Evolutionary conservation across 1,140 invertebrate species (phyloP), one percentile per base, ranked within the genome.

Genomic region (Saccostrea echinata): DNA sequence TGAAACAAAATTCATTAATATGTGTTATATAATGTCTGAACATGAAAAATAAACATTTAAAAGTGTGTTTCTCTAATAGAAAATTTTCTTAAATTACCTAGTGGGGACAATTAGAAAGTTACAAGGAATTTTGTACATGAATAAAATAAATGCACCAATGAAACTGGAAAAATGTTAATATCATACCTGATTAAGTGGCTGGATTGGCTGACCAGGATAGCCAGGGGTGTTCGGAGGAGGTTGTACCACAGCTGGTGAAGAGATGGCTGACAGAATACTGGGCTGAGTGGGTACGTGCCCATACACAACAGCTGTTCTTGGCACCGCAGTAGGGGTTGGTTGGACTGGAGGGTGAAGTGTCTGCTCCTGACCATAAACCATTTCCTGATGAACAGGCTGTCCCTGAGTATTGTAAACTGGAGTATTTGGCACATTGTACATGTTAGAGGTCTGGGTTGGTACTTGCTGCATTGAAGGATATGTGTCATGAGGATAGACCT

Each of bases 321-420:
- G 86, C 27, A 64, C 57, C 27, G 81, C n/a, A 51, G 80, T 43
- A 13, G 43, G 80, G 53, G 53, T 16, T 6, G 81, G 35, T 33
- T 83, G 81, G 43, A 83, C 43, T 27, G n/a, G 35, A 11, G 57
- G 85, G 3, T 33, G 16, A 21, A 57, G 86, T 64, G 55, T 11
- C 24, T 71, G 82, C 1, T 88, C 68, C 4, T 35, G 13, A 16
- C 61, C 30, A 53, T 87, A 87, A 9, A 84, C 51, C 12, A 53
- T 35, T 84, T n/a, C 81, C 35, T 61, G 43, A n/a, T 87, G 82
- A 51, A n/a, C 11, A 8, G 61, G 61, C 30, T 87, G 86, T 24
- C 87, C 71, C 51, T 71, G 86, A 51, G 43, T 57, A 43, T 43
- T 43, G 35, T 88, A 88, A 3, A 86, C 12, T 84, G 33, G 52